Evolutionary conservation across 2,888 invertebrate genomes (phyloP), one percentile per base, ranked within the genome.

Genomic region (Neuroscelio doddi): DNA sequence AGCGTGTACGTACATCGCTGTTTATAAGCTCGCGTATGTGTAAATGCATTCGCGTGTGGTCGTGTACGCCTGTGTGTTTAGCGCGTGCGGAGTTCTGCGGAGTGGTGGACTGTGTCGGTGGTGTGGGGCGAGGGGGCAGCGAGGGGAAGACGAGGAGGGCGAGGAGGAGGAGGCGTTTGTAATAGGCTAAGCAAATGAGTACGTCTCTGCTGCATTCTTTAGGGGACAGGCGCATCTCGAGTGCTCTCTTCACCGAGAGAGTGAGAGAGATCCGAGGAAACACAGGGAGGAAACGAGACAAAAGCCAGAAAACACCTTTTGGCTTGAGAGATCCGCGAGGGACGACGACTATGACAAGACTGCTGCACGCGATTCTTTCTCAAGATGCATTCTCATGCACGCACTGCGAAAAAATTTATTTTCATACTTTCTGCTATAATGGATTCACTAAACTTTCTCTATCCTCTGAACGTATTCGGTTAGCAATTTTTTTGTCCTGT

Each of bases 131-230:
- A n/a, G n/a, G n/a, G n/a, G n/a, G 26, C 27, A 12, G 15, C 51
- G 12, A 15, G 49, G n/a, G n/a, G n/a, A n/a, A n/a, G n/a, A 12
- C 27, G 5, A 8, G 41, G 12, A 15, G 34, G 15, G 8, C 8
- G 24, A n/a, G n/a, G n/a, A n/a, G n/a, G 30, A 38, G 42, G 30
- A 57, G 64, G 68, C 68, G 70, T 71, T 73, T 66, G 68, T 73
- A 75, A 76, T 74, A 71, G 71, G 70, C 76, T 76, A 74, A 78
- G 80, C 77, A 79, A 80, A 79, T 76, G 77, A 80, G 73, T 71
- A 68, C 68, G 70, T 72, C 67, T 69, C 70, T 76, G 75, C 12
- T n/a, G 74, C 75, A 80, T 80, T 79, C 76, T 77, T 79, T 69
- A 75, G 70, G 55, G 70, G 72, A 73, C 73, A 77, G 76, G 70